Base-by-base conservation (phyloP, 2,797 vertebrate genomes). In the Chaenodraco wilsoni region DNA sequence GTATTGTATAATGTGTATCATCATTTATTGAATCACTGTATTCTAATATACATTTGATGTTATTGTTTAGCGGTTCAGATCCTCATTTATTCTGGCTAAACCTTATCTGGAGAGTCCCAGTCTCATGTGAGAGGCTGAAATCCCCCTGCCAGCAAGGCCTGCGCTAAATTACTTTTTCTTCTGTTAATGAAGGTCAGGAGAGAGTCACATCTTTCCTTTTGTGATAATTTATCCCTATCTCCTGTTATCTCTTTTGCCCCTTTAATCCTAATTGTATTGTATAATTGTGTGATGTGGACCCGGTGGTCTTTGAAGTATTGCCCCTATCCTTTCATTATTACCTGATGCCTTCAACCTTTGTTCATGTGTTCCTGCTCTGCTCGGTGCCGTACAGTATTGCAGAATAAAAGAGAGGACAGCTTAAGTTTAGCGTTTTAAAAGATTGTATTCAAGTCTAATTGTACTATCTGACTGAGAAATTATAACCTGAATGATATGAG, bases 191-290 rank as follows among this genome's bases (percentile, higher is more conserved):
- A 95, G 95, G 94, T 95, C 94, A 95, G 89, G 82, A 89, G 87
- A 93, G 93, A 94, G 94, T 91, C 94, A 94, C 93, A 92, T 94
- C 92, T 92, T 92, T 93, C 83, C 91, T 90, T 91, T 90, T 91
- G 89, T 93, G 93, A 95, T 95, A 94, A 94, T 94, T 94, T 94
- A 95, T 94, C 94, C 90, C 89, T 94, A 95, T 95, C 94, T 94
- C 41, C 92, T 87, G 91, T 93, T 94, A 95, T 95, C 94, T 92
- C 88, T 75, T 88, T 90, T 92, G 93, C 87, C 93, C 91, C 92
- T 94, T 94, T 95, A 95, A 95, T 95, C 94, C 94, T 95, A 95
- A 95, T 95, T 95, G 94, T 95, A 94, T 94, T 94, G 93, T 94
- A 94, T 93, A 94, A 94, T 94, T 94, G 93, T 94, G 93, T 77